Percentiles rank a stretch among this genome's conserved stretches.
Conservation (phyloP, 1,140 invertebrate species). For the Augochlora pura region DNA sequence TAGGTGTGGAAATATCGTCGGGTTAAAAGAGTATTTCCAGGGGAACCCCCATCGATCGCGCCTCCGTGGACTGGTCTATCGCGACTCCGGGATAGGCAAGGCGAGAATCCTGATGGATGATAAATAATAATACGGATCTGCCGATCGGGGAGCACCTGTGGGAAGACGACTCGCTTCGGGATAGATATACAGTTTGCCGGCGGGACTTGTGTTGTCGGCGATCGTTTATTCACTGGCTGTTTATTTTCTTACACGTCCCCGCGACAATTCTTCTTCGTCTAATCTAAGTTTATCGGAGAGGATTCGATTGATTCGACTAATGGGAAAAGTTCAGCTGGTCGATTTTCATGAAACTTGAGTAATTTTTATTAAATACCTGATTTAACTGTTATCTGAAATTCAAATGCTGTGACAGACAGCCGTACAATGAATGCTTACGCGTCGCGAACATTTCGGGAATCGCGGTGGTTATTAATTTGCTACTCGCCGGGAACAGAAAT, state of each 20-base stretch:
- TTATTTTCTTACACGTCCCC: too few relatives aligned
- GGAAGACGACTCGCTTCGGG: not conserved
- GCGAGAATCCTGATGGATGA: not conserved
- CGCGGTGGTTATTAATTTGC: slow-evolving; percentile 16
- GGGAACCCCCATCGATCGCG: slow-evolving; percentile 34
- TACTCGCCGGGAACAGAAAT: slow-evolving; percentile 20
- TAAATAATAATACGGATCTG: slow-evolving; percentile 23
- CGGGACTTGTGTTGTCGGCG: not conserved
- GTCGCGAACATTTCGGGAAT: slow-evolving; percentile 23
- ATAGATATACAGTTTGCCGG: not conserved
- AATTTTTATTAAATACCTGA: too few relatives aligned
- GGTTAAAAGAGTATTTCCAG: slow-evolving; percentile 30
- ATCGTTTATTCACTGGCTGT: not conserved
- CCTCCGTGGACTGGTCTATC: slow-evolving; percentile 10
- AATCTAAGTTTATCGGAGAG: too few relatives aligned
- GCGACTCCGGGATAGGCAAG: not conserved
- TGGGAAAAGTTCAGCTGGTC: too few relatives aligned
- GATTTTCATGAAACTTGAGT: too few relatives aligned
- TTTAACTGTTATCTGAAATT: not conserved
- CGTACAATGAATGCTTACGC: not conserved
- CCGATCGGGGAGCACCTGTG: slow-evolving; percentile 4
- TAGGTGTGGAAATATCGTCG: slow-evolving; percentile 41
- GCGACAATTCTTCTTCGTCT: too few relatives aligned
- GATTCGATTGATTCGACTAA: too few relatives aligned
- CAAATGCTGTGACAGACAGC: not conserved